Base-by-base conservation (phyloP, 2,888 invertebrate genomes). In the Drosophila ustulata region DNA sequence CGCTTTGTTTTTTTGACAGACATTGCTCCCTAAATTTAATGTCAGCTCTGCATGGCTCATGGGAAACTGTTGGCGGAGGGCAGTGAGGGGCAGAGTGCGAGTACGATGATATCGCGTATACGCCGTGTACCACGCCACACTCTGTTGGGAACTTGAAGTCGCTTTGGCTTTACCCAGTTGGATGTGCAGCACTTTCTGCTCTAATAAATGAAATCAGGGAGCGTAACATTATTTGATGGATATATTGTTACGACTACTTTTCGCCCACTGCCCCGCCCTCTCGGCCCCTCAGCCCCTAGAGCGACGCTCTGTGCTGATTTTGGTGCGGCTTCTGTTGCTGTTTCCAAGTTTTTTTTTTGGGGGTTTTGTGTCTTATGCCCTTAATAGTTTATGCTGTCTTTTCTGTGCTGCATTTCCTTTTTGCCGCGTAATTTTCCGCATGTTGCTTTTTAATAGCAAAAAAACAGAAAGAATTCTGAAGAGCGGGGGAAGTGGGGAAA, bases 141-240 rank as follows among this genome's bases (percentile, higher is more conserved):
- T 39, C 39, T 45, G 51, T 30, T 28, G 34, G 32, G 43, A 8
- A 26, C 39, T 32, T 45, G 47, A 8, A 9, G 46, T 34, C 57
- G 50, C 73, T 63, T 64, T 67, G 43, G 63, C 49, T 67, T 51
- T 73, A 64, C 55, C 66, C 70, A 63, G 69, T 65, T 75, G 84
- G 71, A 64, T 81, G 66, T 78, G 81, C 71, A 78, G 86, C 78
- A 77, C 78, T 90, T 90, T 91, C 90, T 84, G 91, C 90, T 90
- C 90, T 90, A 90, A 90, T 90, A 90, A 90, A 90, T 91, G 85
- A 89, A 91, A 91, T 90, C 91, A 91, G 88, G 87, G 76, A 91
- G 79, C 89, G 90, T 91, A 88, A 89, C 90, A 80, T 89, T 85
- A 82, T 90, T 83, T 89, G 89, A 89, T 86, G 88, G 88, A 89